Evolutionary conservation across 1,140 invertebrate genomes (phyloP).

Genomic region (Microplitis mediator): DNA sequence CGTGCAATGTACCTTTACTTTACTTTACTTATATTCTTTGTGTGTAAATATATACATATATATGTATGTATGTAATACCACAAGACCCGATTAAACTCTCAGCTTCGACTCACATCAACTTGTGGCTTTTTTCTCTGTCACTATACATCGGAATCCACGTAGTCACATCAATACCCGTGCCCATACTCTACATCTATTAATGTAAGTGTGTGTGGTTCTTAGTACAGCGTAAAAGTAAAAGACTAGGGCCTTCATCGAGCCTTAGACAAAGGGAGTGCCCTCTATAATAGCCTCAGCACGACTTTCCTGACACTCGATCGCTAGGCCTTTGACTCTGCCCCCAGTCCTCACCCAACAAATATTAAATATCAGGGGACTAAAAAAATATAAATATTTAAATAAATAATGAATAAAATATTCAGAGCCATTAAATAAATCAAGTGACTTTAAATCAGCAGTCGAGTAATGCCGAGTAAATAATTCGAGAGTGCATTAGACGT

Average conservation of each 20-base stretch:
- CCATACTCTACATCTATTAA: too few species aligned
- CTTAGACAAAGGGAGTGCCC: conserved; percentile 37
- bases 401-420: neutral
- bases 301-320: conserved; percentile 11
- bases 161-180: too few species aligned
- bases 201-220: too few species aligned
- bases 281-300: conserved; percentile 19
- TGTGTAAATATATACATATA: too few species aligned
- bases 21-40: too few species aligned
- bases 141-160: neutral
- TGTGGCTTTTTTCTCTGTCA: neutral
- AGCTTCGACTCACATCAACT: neutral
- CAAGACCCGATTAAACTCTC: too few species aligned
- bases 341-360: neutral
- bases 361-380: neutral
- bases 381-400: neutral
- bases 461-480: too few species aligned
- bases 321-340: conserved; percentile 6
- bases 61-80: too few species aligned
- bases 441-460: too few species aligned
- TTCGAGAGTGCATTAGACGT: neutral
- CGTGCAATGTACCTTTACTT: neutral
- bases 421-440: too few species aligned
- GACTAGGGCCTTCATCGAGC: neutral
- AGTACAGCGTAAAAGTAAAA: too few species aligned